Evolutionary conservation across 2,113 vertebrate species (phyloP).

Genomic region (Eulemur macaco): DNA sequence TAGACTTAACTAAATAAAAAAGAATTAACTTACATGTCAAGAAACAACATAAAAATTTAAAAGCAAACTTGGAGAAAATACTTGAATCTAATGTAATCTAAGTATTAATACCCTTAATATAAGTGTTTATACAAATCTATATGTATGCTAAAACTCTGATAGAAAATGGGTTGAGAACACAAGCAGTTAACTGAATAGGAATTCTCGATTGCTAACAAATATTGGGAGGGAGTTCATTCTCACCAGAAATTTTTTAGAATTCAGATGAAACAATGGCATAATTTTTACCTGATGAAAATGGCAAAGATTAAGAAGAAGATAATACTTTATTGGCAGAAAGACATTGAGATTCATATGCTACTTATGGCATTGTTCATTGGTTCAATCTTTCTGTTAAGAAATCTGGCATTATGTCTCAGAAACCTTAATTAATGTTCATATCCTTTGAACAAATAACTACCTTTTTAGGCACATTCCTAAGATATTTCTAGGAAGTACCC

Average conservation of each 20-base stretch:
- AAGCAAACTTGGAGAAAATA: not conserved
- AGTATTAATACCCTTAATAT: not conserved
- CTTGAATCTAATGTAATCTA: not conserved
- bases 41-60: not conserved
- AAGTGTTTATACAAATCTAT: not conserved
- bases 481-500: slow-evolving; percentile 6
- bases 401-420: not conserved
- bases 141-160: not conserved
- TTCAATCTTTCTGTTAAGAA: slow-evolving; percentile 4
- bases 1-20: not conserved
- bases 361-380: not conserved
- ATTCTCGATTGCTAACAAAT: not conserved
- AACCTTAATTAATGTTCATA: not conserved
- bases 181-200: not conserved
- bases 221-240: not conserved
- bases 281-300: slow-evolving; percentile 24
- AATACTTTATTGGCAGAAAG: slow-evolving; percentile 29
- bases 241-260: not conserved
- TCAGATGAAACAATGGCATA: not conserved
- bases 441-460: not conserved
- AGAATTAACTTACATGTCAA: not conserved
- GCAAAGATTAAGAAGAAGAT: not conserved
- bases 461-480: not conserved
- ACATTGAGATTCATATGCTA: not conserved
- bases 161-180: not conserved